phyloP scores from a whole-genome alignment of 2,888 invertebrate species.

The Poecilus cupreus region DNA sequence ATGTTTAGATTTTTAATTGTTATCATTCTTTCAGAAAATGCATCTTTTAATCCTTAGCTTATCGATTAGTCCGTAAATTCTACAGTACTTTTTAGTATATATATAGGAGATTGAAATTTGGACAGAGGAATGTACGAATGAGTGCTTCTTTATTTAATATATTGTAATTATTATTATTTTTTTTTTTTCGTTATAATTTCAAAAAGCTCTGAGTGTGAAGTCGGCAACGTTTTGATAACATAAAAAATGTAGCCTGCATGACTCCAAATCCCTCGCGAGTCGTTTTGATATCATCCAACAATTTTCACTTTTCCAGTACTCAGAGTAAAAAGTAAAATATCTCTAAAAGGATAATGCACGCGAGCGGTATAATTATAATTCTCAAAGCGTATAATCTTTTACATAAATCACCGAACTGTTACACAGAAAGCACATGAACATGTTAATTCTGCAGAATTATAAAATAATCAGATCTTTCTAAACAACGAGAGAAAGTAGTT shows the following conservation, averaged over 20 bases:
- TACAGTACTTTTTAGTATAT: no score
- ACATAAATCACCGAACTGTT: background rate
- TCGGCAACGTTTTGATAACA: no score
- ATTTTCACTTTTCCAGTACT: slow-evolving; percentile 6
- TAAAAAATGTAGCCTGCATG: no score
- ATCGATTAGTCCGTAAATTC: no score
- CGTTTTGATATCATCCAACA: slow-evolving; percentile 6
- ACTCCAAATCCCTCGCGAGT: background rate
- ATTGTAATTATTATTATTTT: no score
- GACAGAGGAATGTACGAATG: no score
- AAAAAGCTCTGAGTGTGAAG: background rate
- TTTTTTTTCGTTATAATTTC: no score
- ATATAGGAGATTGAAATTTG: no score
- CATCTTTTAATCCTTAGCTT: no score
- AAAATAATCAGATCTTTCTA: slow-evolving; percentile 4
- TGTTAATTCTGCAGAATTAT: background rate
- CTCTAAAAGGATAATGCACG: slow-evolving; percentile 13
- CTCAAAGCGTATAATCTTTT: background rate
- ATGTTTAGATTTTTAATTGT: no score
- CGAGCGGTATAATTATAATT: background rate
- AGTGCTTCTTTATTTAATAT: no score
- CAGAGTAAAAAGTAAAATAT: background rate
- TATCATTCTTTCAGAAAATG: no score
- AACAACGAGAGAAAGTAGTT: slow-evolving; percentile 7
- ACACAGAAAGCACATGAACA: background rate